A percentile compares a stretch with the other conserved stretches of the same genome.
Conservation (phyloP, 2,888 invertebrate species). For the Ormyrus rosae region DNA sequence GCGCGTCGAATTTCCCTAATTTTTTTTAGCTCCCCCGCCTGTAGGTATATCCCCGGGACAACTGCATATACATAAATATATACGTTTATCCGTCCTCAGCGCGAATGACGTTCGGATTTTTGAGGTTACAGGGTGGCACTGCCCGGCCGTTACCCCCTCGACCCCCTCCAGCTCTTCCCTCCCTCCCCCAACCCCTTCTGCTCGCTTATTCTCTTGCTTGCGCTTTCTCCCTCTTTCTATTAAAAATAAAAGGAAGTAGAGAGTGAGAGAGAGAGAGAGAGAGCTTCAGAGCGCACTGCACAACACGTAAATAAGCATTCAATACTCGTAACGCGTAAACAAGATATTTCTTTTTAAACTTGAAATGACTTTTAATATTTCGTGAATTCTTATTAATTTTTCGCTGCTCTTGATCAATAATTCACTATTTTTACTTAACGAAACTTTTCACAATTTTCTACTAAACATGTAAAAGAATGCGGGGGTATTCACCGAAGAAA, state of each 20-base stretch:
- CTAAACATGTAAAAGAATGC: too few species aligned
- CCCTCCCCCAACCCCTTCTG: not conserved
- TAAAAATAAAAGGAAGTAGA: conserved; percentile 31
- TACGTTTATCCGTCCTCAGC: not conserved
- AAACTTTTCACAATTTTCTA: too few species aligned
- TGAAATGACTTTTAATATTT: not conserved
- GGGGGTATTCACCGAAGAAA: too few species aligned
- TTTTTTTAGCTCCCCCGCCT: too few species aligned
- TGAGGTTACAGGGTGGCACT: conserved; percentile 49
- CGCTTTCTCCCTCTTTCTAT: conserved; percentile 23
- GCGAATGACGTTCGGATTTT: conserved; percentile 46
- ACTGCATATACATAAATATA: too few species aligned
- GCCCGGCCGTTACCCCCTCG: conserved; percentile 52
- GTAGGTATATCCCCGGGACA: too few species aligned
- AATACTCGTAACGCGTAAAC: conserved; percentile 9
- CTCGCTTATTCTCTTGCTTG: not conserved
- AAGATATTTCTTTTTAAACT: not conserved
- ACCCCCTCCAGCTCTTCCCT: conserved; percentile 14
- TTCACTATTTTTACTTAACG: too few species aligned
- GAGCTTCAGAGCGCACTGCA: not conserved
- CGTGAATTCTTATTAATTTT: too few species aligned
- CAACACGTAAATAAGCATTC: conserved; percentile 7
- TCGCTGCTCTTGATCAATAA: too few species aligned
- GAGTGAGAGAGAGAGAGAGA: not conserved
- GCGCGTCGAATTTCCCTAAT: too few species aligned